Base-by-base conservation (phyloP, 1,140 invertebrate genomes). In the Megathymus violae region DNA sequence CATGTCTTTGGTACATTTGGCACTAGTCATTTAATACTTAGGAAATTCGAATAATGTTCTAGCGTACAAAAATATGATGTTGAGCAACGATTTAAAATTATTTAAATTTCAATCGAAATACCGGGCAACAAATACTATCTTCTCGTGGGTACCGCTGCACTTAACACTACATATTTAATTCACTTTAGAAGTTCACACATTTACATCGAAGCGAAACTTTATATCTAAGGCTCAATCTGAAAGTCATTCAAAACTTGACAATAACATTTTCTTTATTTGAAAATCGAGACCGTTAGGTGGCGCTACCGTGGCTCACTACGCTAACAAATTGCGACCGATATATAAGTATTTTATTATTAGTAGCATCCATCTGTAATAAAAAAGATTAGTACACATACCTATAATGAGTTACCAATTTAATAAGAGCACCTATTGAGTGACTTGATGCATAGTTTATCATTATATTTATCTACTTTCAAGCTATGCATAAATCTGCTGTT, bases 121-220 rank as follows among this genome's bases (percentile, higher is more conserved):
- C 80, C 82, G 78, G 67, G 76, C 83, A 64, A 76, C 63, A 56
- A 87, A 87, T 85, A 86, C 80, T 85, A 82, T 69, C 67, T 71
- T 66, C 71, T 73, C 27, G 59, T 59, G 50, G 70, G 60, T 64
- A 50, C 36, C 5, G 15, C 16, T 16, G 22, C 3, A 6, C 27
- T 27, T 3, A 11, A 36, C 27, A 22, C 19, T 3, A 22, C 9
- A 36, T 36, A 0, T 11, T 4, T 11, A 36, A 11, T 36, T 7
- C n/a, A 36, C 34, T 36, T 36, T 3, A 36, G 10, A 36, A 36
- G n/a, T 36, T 2, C 9, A n/a, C n/a, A 36, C 9, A n/a, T 1
- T 36, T 11, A 3, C 34, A 36, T 11, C n/a, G 34, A 36, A 11
- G 34, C 27, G 7, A 31, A 31, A 36, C 4, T 7, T 11, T 2